Evolutionary conservation across 2,888 invertebrate genomes (phyloP).

Genomic region (Ennomos erosarius): DNA sequence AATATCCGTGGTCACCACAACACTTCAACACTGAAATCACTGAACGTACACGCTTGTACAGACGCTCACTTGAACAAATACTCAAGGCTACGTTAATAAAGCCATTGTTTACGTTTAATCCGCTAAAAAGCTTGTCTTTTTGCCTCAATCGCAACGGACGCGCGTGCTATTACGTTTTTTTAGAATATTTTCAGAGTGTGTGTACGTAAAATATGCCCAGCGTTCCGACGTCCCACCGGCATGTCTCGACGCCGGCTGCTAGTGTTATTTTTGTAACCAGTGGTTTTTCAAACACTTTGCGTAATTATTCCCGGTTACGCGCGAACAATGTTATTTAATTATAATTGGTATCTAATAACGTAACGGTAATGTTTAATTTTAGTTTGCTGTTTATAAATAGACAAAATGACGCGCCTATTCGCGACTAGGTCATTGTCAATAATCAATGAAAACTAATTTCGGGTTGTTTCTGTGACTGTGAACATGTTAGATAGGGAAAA

Average conservation of each 20-base stretch:
- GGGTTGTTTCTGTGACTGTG: too few species aligned
- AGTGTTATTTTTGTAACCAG: constrained; percentile 56
- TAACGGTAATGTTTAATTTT: constrained; percentile 17
- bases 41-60: background rate
- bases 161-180: constrained; percentile 44
- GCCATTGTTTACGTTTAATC: constrained; percentile 41
- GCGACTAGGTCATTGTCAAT: constrained; percentile 18
- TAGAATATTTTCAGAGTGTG: constrained; percentile 51
- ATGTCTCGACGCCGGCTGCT: constrained; percentile 51
- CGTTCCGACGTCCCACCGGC: constrained; percentile 42
- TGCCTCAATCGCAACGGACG: constrained; percentile 29
- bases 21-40: constrained; percentile 4
- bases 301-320: constrained; percentile 45
- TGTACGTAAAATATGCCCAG: constrained; percentile 51
- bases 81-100: background rate
- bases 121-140: constrained; percentile 22
- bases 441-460: constrained; percentile 7
- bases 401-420: background rate
- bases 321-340: constrained; percentile 25
- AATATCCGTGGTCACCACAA: constrained; percentile 39
- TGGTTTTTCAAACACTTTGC: constrained; percentile 50
- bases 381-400: constrained; percentile 12
- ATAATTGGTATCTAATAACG: constrained; percentile 21
- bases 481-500: too few species aligned
- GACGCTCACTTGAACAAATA: background rate